Conservation (phyloP, 2,797 vertebrate species). For the Artibeus lituratus region DNA sequence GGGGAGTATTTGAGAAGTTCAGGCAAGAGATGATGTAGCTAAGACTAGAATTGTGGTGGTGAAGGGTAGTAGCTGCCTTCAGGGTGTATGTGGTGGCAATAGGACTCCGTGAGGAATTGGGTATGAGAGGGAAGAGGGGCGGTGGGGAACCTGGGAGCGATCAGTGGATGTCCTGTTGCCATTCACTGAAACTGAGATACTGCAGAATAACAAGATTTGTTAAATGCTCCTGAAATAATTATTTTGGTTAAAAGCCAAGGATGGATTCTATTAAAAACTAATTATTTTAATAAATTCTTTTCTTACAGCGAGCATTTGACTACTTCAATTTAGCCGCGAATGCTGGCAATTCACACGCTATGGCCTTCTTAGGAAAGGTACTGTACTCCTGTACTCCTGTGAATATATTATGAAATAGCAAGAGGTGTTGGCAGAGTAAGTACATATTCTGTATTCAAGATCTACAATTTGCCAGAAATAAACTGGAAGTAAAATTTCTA, state of each 20-base stretch:
- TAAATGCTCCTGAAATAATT: conserved; percentile 23
- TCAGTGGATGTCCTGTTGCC: neutral
- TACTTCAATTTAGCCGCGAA: conserved; percentile 98
- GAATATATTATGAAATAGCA: neutral
- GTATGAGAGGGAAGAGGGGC: neutral
- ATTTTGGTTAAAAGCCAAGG: conserved; percentile 30
- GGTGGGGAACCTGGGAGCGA: fast-evolving
- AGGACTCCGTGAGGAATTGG: neutral
- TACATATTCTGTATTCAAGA: neutral
- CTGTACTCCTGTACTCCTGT: neutral
- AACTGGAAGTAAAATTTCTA: conserved; percentile 33
- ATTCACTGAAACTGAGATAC: neutral
- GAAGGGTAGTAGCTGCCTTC: neutral
- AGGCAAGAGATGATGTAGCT: neutral
- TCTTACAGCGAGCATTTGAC: conserved; percentile 93
- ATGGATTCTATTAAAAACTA: conserved; percentile 14
- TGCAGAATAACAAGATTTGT: neutral
- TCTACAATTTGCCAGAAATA: neutral
- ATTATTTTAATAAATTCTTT: conserved; percentile 50
- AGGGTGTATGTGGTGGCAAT: neutral
- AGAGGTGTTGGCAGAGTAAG: neutral
- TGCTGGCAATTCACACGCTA: conserved; percentile 97
- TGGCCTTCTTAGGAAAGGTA: conserved; percentile 99
- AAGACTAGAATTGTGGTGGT: neutral
- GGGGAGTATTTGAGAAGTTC: neutral